Evolutionary conservation across 2,797 vertebrate species (phyloP), one percentile per base, ranked within the genome.

Genomic region (Rhynchonycteris naso): DNA sequence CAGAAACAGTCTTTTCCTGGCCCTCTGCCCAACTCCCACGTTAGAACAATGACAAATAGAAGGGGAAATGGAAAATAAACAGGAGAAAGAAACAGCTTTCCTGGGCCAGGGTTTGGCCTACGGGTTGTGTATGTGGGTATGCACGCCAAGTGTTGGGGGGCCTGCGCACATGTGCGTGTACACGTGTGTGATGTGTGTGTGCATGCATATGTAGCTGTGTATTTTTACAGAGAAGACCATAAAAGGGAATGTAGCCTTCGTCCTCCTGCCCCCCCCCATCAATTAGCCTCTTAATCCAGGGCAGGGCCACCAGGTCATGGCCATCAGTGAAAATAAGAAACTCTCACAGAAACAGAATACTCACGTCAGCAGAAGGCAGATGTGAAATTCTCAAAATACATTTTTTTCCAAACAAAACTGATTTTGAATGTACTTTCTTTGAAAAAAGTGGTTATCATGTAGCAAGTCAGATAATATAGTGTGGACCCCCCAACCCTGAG

Each of bases 51-150:
- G 88, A 94, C 92, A 80, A 96, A 87, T 52, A 92, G 59, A 91
- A 61, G 38, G 85, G 94, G 91, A 96, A 96, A 47, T 84, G 94
- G 90, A 96, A 97, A 96, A 96, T 95, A 96, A 97, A 96, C 97
- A 97, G 69, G 52, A 91, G 33, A 54, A 68, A 93, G 78, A 90
- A 69, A 69, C 43, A 28, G 38, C 47, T 63, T 91, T 86, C 50
- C 68, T 52, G n/a, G 71, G 65, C 58, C 26, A 22, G 76, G 54
- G 54, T 26, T 75, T 82, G 92, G 88, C 76, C 58, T 58, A 12
- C 1, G n/a, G 68, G 82, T 66, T 65, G 81, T 97, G 69, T 59
- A 52, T 30, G 69, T 52, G 59, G 43, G 7, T 35, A 63, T 0
- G 0, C 93, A 94, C 13, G 1, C 82, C 63, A 24, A 82, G 88